These are phyloP conservation scores for Meteorus cinctellus DNA, from an alignment of 2,888 invertebrate genomes.

Conservation along the genomic window DNA sequence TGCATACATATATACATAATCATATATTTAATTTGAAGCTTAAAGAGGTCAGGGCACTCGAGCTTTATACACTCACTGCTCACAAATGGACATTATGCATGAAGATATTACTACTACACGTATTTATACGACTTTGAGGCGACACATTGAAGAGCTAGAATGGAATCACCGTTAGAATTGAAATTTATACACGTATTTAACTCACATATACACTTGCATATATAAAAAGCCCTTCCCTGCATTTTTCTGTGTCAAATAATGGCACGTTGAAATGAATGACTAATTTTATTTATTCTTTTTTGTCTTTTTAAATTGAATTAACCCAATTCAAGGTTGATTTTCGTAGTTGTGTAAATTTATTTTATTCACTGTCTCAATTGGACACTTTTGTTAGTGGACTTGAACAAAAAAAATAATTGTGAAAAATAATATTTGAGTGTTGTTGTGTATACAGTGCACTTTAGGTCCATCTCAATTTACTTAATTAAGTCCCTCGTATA, in stretches of 20 bases:
- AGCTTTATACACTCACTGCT: constrained; percentile 30
- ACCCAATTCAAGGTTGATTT: not conserved
- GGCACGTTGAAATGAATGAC: not conserved
- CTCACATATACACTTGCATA: not conserved
- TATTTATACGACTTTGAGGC: constrained; percentile 2
- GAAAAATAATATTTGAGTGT: not conserved
- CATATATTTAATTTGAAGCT: constrained; percentile 23
- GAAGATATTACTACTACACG: constrained; percentile 1
- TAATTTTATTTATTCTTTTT: not conserved
- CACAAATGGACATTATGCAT: constrained; percentile 14
- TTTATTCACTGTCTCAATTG: not conserved
- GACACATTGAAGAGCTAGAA: not conserved
- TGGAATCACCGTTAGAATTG: constrained; percentile 37
- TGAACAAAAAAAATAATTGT: not conserved
- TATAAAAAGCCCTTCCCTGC: not conserved
- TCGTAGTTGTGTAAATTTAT: not conserved
- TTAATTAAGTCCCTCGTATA: not conserved
- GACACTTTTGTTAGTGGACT: not conserved
- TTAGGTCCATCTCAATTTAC: not conserved
- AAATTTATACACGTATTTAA: constrained; percentile 5
- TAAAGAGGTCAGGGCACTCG: constrained; percentile 32
- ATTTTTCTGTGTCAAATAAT: constrained; percentile 12
- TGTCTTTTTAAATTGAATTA: not conserved
- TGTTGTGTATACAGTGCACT: not conserved
- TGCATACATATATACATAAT: not conserved